Evolutionary conservation across 2,888 invertebrate genomes (phyloP), one percentile per base, ranked within the genome.

Genomic region (Platynereis dumerilii): DNA sequence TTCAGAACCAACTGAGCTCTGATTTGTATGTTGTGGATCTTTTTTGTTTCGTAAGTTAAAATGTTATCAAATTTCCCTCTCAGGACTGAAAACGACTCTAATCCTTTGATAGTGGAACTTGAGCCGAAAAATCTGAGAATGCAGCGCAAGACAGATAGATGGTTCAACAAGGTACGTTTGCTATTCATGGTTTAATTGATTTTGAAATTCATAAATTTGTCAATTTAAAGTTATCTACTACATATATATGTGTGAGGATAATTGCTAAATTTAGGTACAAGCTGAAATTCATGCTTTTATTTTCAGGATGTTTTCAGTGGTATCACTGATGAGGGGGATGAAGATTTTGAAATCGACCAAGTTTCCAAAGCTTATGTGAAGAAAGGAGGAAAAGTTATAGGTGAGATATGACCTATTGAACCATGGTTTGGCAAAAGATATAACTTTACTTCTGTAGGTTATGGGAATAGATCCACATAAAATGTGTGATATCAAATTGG

Each of bases 291-390:
- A 7, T 34, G 5, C 12, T 34, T 34, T 65, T 69, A 65, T 63
- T 72, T 70, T 17, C 69, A 86, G 82, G 93, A 93, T 69, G 88
- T 88, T 72, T 91, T 94, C 72, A 91, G 92, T 80, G 89, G 91
- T 76, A 84, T 94, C 26, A 89, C 91, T 72, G 89, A 90, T 67
- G 93, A 93, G 65, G 91, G 90, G 55, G 94, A 94, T 79, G 94
- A 93, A 83, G 94, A 94, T 74, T 88, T 88, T 27, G 96, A 96
- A 85, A 87, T 96, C 7, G 92, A 94, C 78, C 90, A 90, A 79
- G 87, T 94, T 85, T 75, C 69, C 0, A 65, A 75, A 55, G 72
- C 70, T 20, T 78, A 78, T 64, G 70, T 73, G 57, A 70, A 75
- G 56, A 72, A 73, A 64, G 78, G 77, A 48, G 78, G 78, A 24